phyloP scores from a whole-genome alignment of 1,140 invertebrate genomes.

The Batillaria attramentaria region DNA sequence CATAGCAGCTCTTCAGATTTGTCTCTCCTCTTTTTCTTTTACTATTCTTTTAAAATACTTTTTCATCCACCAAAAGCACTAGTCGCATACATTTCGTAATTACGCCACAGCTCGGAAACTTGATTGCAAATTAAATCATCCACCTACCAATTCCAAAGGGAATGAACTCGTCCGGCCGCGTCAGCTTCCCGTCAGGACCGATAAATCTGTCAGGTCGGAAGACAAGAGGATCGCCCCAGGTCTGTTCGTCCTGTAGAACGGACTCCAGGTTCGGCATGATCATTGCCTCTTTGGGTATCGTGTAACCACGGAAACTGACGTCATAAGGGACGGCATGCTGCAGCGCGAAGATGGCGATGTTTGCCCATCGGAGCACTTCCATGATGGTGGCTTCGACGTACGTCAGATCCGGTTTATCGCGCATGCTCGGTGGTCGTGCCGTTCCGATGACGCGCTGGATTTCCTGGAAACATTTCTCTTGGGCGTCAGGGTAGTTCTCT shows the following conservation, averaged over 20 bases:
- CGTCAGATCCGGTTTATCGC: conserved; percentile 36
- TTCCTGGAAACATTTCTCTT: conserved; percentile 87
- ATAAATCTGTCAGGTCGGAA: conserved; percentile 80
- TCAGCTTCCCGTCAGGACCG: conserved; percentile 39
- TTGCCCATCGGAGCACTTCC: conserved; percentile 41
- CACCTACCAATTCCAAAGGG: conserved; percentile 38
- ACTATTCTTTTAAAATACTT: no score
- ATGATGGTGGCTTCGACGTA: conserved; percentile 46
- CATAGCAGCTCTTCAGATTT: no score
- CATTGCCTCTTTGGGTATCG: conserved; percentile 52
- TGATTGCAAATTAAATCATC: background rate
- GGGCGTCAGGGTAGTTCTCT: conserved; percentile 81
- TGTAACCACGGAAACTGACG: conserved; percentile 56
- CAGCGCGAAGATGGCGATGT: conserved; percentile 59
- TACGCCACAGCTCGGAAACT: no score
- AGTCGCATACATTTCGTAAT: no score
- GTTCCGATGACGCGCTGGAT: conserved; percentile 75
- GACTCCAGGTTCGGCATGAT: conserved; percentile 59
- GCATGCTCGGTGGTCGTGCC: conserved; percentile 17
- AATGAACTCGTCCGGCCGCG: conserved; percentile 34
- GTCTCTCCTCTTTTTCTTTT: no score
- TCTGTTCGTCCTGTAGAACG: conserved; percentile 56
- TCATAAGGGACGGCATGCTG: conserved; percentile 55
- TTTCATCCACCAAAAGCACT: no score
- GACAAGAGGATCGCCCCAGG: conserved; percentile 80